These are phyloP conservation scores for Psylliodes chrysocephalus DNA, from an alignment of 2,888 invertebrate genomes.

Conservation along the genomic window DNA sequence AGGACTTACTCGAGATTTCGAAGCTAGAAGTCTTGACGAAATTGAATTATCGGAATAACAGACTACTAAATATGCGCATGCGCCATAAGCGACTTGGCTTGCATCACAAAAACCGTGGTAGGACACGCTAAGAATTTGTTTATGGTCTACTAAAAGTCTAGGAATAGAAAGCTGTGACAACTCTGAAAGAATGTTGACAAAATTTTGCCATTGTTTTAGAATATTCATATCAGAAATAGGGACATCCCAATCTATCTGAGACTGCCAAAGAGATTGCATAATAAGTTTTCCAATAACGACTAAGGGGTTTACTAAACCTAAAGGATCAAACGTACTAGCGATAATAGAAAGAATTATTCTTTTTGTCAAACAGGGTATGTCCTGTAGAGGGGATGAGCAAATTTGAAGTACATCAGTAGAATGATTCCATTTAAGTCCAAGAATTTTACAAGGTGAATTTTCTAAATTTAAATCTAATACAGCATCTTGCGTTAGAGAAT, in stretches of 20 bases:
- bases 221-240: neutral
- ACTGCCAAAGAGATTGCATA: neutral
- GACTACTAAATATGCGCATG: neutral
- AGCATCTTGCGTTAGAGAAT: too few relatives aligned
- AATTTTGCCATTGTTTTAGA: neutral
- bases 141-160: neutral
- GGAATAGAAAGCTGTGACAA: neutral
- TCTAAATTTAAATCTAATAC: too few relatives aligned
- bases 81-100: neutral
- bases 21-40: neutral
- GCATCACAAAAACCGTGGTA: constrained; percentile 2
- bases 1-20: neutral
- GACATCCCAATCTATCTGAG: neutral
- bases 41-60: neutral
- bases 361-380: too few relatives aligned
- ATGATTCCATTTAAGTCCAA: too few relatives aligned
- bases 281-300: neutral
- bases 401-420: too few relatives aligned
- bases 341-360: too few relatives aligned
- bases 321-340: too few relatives aligned
- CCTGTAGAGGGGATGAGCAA: too few relatives aligned
- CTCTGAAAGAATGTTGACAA: neutral
- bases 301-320: neutral
- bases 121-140: neutral
- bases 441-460: too few relatives aligned